Conservation (phyloP, 2,888 invertebrate genomes). For the Muschampia plurimacula region DNA sequence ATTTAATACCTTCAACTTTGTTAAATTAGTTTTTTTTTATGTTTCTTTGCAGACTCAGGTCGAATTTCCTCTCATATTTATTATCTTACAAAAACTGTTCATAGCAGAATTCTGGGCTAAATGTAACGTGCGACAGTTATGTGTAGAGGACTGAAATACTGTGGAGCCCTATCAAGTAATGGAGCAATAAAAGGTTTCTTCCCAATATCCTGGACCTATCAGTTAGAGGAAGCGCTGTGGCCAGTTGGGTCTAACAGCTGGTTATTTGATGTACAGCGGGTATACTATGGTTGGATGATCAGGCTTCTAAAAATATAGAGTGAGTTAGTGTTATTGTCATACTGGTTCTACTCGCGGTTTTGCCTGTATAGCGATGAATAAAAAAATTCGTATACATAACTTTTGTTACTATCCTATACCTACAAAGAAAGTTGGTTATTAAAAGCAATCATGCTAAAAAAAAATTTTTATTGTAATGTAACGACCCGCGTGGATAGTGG, state of each 20-base stretch:
- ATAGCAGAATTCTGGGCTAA: conserved; percentile 28
- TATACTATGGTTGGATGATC: neutral
- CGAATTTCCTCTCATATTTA: too few relatives aligned
- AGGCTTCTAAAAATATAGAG: neutral
- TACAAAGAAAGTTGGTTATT: too few relatives aligned
- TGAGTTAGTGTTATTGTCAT: conserved; percentile 3
- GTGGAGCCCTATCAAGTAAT: conserved; percentile 68
- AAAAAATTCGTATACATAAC: too few relatives aligned
- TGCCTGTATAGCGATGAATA: too few relatives aligned
- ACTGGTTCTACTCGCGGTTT: too few relatives aligned
- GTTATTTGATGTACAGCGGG: conserved; percentile 1
- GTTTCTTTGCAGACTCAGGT: too few relatives aligned
- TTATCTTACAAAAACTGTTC: conserved; percentile 14
- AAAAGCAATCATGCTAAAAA: too few relatives aligned
- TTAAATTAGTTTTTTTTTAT: too few relatives aligned
- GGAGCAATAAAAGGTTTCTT: conserved; percentile 74
- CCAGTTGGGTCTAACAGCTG: conserved; percentile 5
- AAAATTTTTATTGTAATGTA: too few relatives aligned
- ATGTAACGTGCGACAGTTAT: conserved; percentile 51
- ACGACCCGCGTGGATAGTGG: too few relatives aligned
- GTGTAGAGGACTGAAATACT: conserved; percentile 64
- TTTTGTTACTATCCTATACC: too few relatives aligned
- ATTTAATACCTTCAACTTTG: too few relatives aligned
- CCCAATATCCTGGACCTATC: conserved; percentile 67
- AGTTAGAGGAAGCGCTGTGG: conserved; percentile 51